Conservation (phyloP, 1,140 invertebrate genomes). For the Caerostris extrusa region DNA sequence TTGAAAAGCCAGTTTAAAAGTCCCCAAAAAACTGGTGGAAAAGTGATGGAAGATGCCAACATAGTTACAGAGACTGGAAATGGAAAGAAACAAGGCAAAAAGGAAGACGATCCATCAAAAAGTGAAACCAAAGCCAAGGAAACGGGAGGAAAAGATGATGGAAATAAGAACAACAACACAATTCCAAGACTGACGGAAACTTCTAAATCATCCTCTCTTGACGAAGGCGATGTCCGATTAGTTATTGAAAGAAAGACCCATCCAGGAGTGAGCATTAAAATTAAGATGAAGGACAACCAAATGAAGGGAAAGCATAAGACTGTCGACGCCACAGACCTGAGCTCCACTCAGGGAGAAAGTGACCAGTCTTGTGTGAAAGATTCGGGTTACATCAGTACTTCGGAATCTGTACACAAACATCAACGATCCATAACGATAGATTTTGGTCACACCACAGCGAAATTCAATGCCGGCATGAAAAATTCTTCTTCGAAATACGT, state of each 20-base stretch:
- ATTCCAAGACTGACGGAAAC: constrained; percentile 24
- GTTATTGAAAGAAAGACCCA: constrained; percentile 69
- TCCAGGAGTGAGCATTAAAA: constrained; percentile 69
- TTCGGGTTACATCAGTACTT: constrained; percentile 70
- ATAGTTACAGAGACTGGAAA: background rate
- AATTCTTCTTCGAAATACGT: background rate
- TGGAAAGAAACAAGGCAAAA: background rate
- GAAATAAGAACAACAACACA: background rate
- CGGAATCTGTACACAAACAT: constrained; percentile 66
- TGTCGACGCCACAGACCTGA: background rate
- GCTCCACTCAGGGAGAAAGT: constrained; percentile 60
- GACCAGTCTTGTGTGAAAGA: constrained; percentile 43
- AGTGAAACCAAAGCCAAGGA: background rate
- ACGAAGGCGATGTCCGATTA: constrained; percentile 68
- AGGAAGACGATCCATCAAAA: background rate
- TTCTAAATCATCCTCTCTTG: constrained; percentile 56
- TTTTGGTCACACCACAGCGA: constrained; percentile 69
- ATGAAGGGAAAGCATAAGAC: constrained; percentile 35
- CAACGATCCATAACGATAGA: constrained; percentile 63
- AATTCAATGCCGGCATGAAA: constrained; percentile 69
- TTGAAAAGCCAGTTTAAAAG: background rate
- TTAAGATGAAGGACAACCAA: constrained; percentile 44
- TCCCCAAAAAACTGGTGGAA: background rate
- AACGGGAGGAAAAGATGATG: background rate
- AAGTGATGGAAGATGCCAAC: background rate